phyloP scores from a whole-genome alignment of 2,888 invertebrate species.

The Anthoptus insignis region DNA sequence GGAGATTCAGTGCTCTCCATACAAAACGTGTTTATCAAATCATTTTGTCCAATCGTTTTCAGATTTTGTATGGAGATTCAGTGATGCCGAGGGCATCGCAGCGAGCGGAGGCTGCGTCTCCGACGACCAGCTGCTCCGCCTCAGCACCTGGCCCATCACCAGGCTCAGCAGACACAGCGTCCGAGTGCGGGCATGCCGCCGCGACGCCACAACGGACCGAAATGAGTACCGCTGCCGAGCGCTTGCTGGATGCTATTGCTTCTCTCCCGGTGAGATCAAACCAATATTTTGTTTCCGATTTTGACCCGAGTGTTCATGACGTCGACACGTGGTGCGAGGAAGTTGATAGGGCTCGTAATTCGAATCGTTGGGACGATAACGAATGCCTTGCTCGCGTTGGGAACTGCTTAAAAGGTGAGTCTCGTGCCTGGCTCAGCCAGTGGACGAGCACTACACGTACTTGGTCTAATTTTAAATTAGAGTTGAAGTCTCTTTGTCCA shows the following conservation, averaged over 20 bases:
- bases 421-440: neutral
- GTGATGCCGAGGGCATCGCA: neutral
- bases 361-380: no score
- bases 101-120: neutral
- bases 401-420: no score
- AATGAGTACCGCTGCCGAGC: neutral
- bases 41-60: neutral
- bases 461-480: neutral
- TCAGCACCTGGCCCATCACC: neutral
- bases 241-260: neutral
- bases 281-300: no score
- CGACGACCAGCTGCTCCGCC: neutral
- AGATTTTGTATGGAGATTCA: no score
- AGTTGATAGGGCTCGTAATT: no score
- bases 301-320: no score
- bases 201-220: neutral
- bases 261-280: no score
- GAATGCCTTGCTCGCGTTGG: no score
- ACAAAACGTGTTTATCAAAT: no score
- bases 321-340: no score
- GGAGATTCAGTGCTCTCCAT: no score
- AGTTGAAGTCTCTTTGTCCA: neutral
- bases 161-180: neutral
- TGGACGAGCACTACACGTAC: neutral
- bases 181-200: neutral